These are phyloP conservation scores for Schizothorax lantsangensis DNA, from an alignment of 2,797 vertebrate species.

Conservation along the genomic window DNA sequence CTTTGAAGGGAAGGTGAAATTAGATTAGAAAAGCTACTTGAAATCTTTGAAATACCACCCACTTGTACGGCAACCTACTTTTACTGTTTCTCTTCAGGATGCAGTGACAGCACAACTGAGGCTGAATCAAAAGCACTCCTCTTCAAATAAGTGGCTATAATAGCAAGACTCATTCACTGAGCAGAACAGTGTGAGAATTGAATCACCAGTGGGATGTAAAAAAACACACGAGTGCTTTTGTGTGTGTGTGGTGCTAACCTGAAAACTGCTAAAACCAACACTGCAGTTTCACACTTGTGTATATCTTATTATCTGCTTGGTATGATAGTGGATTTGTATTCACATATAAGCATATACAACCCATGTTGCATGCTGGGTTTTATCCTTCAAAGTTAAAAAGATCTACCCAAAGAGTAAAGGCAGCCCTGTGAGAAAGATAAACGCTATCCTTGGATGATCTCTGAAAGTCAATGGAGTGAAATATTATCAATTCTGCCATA, in stretches of 20 bases:
- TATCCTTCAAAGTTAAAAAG: slow-evolving; percentile 3
- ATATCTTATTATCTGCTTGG: neutral
- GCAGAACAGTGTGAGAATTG: slow-evolving; percentile 30
- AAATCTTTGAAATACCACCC: slow-evolving; percentile 16
- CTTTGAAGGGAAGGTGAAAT: slow-evolving; percentile 27
- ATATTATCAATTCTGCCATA: slow-evolving; percentile 21
- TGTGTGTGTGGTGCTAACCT: neutral
- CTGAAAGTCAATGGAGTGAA: slow-evolving; percentile 24
- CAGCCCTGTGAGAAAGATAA: neutral
- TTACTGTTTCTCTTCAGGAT: slow-evolving; percentile 1
- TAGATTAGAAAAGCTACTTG: slow-evolving; percentile 33
- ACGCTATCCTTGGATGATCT: slow-evolving; percentile 22
- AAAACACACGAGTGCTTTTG: neutral
- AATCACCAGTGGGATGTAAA: slow-evolving; percentile 18
- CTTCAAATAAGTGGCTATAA: slow-evolving; percentile 25
- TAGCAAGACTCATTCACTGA: slow-evolving; percentile 37
- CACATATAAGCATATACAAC: neutral
- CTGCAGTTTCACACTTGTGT: slow-evolving; percentile 1
- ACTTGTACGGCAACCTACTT: neutral
- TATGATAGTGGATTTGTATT: neutral
- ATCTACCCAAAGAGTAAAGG: neutral
- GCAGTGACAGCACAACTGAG: slow-evolving; percentile 12
- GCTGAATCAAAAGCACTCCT: neutral
- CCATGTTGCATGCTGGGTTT: neutral
- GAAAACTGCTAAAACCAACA: neutral